Percentiles rank a stretch among this genome's conserved stretches.
phyloP scores from a whole-genome alignment of 2,888 invertebrate species.

The Drosophila macrothrix region DNA sequence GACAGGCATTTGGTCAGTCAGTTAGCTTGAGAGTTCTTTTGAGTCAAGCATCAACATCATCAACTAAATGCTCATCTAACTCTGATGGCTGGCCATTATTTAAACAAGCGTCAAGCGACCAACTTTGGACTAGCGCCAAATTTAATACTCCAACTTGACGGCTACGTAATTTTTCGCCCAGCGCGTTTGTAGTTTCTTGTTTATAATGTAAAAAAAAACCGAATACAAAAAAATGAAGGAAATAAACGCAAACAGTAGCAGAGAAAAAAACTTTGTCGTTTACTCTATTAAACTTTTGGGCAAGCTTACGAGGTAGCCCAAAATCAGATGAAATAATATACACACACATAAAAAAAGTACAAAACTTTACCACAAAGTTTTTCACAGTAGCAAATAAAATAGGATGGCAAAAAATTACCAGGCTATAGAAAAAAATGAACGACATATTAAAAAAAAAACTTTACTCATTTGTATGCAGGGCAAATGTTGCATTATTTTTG shows the following conservation, averaged over 20 bases:
- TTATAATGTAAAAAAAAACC: conserved; percentile 50
- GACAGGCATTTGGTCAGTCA: background rate
- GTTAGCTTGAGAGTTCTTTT: conserved; percentile 8
- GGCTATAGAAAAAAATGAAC: conserved; percentile 40
- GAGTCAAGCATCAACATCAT: conserved; percentile 57
- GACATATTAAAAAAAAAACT: conserved; percentile 62
- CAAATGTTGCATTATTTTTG: conserved; percentile 81
- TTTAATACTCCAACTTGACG: conserved; percentile 72
- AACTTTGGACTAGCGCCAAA: conserved; percentile 64
- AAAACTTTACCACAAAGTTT: conserved; percentile 70
- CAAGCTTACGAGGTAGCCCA: conserved; percentile 80
- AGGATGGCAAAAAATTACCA: conserved; percentile 52
- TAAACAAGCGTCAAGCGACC: conserved; percentile 71
- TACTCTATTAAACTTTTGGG: conserved; percentile 83
- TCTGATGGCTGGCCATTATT: conserved; percentile 75
- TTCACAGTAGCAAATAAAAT: conserved; percentile 41
- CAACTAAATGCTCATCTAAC: conserved; percentile 77
- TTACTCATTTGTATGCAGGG: conserved; percentile 84
- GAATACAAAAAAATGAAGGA: conserved; percentile 3
- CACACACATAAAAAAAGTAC: conserved; percentile 33
- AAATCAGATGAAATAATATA: conserved; percentile 78
- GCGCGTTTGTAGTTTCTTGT: conserved; percentile 52
- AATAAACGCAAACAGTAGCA: conserved; percentile 16
- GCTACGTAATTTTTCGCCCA: conserved; percentile 68
- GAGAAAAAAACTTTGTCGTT: conserved; percentile 77